Base-by-base conservation (phyloP, 30 jellyfish, hydroid and myxozoan species). In the Hydra vulgaris region DNA sequence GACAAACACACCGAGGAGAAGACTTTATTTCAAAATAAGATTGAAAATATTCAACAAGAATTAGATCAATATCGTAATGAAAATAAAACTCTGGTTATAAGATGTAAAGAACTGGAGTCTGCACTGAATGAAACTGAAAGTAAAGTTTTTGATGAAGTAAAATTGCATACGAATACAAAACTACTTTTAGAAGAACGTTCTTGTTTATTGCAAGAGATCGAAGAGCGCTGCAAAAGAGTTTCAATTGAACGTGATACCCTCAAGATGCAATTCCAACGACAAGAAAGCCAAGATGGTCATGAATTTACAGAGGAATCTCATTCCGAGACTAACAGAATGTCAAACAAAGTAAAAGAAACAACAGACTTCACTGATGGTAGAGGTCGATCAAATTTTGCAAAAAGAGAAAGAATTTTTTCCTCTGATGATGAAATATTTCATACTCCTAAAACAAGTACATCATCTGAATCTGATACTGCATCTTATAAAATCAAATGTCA, bases 1-100 rank as follows among this genome's bases (percentile, higher is more conserved):
- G 70, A 76, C 24, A 53, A 83, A 23, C 27, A 22, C 19, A 53
- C 18, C 1, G 67, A 24, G 20, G 79, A 83, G 21, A 15, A 24
- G 26, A 61, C 20, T 18, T 71, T 74, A 74, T 70, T 89, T 81
- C 80, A 79, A 89, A 89, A 73, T 25, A 89, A 84, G 25, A 23
- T 88, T 24, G 73, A 22, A 23, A 74, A 79, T 1, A 70, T 78
- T 54, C 73, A 83, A 74, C 81, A 75, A 21, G 82, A 72, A 40
- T 27, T 88, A 61, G 77, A 40, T 26, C 79, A 53, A 22, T 74
- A 15, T n/a, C 8, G 26, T 8, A 23, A n/a, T 7, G 75, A 68
- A 15, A 68, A n/a, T n/a, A 15, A 20, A 68, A n/a, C 75, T 68
- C 75, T 68, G 84, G 54, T 83, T 80, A 76, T 20, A 54, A 5